These are phyloP conservation scores for Eupithecia exiguata DNA, from an alignment of 2,888 invertebrate species.

Conservation along the genomic window DNA sequence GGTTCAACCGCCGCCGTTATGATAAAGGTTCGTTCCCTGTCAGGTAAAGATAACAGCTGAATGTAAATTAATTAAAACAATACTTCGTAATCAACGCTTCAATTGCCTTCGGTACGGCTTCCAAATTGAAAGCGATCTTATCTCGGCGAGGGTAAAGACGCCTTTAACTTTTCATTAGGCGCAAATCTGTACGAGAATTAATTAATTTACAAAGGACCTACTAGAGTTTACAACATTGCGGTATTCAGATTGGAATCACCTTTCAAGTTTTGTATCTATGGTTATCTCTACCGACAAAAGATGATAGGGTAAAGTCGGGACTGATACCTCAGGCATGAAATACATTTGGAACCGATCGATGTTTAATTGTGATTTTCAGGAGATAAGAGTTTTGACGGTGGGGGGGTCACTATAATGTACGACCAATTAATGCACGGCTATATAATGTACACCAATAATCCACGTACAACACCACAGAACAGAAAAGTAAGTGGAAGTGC, in stretches of 20 bases:
- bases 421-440: no score
- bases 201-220: conserved; percentile 26
- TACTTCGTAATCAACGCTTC: conserved; percentile 34
- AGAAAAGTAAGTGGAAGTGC: no score
- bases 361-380: background rate
- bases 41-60: conserved; percentile 34
- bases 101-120: conserved; percentile 32
- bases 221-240: conserved; percentile 14
- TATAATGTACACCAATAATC: no score
- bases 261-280: conserved; percentile 5
- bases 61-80: conserved; percentile 37
- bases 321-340: background rate
- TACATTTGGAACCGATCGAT: background rate
- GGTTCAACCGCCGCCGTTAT: conserved; percentile 23
- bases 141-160: conserved; percentile 35
- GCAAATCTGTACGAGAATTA: conserved; percentile 30
- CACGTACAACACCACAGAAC: no score
- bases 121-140: conserved; percentile 33
- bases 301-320: background rate
- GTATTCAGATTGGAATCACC: conserved; percentile 6
- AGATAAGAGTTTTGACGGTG: no score
- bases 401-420: no score
- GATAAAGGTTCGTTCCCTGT: conserved; percentile 37
- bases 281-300: background rate
- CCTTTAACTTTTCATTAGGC: conserved; percentile 31